Conservation (phyloP, 2,797 vertebrate species). For the Naso thynnoides region DNA sequence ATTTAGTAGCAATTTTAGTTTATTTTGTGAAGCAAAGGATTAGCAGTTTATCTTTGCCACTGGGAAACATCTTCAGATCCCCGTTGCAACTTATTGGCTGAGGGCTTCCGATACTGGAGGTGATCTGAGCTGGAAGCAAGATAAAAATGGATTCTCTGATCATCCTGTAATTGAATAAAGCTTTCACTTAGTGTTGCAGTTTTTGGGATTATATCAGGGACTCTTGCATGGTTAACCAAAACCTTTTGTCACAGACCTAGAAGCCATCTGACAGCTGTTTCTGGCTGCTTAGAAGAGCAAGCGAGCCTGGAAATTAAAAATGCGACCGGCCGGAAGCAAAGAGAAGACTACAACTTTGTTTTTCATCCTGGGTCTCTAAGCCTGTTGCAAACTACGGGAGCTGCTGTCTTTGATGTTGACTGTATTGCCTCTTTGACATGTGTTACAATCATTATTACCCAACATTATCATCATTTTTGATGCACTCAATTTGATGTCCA, state of each 20-base stretch:
- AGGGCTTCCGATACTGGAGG: conserved; percentile 44
- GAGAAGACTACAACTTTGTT: conserved; percentile 32
- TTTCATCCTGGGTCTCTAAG: conserved; percentile 34
- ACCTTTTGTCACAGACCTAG: conserved; percentile 25
- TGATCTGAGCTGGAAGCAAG: conserved; percentile 37
- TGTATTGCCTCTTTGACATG: conserved; percentile 45
- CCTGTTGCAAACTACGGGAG: conserved; percentile 32
- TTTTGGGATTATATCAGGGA: conserved; percentile 38
- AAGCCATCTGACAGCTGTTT: conserved; percentile 30
- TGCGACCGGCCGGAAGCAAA: conserved; percentile 1
- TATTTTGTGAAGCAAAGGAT: conserved; percentile 62
- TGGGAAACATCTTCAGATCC: conserved; percentile 61
- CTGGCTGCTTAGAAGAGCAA: not conserved
- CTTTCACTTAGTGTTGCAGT: conserved; percentile 32
- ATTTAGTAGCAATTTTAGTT: conserved; percentile 62
- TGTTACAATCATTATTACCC: conserved; percentile 41
- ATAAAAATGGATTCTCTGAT: conserved; percentile 48
- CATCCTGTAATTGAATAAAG: conserved; percentile 35
- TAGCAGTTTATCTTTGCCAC: conserved; percentile 60
- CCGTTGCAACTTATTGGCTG: conserved; percentile 48
- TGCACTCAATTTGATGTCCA: conserved; percentile 54
- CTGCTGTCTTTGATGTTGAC: conserved; percentile 57
- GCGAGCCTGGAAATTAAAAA: conserved; percentile 29
- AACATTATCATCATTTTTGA: conserved; percentile 47
- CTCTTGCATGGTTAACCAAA: conserved; percentile 17